Conservation (phyloP, 1,140 invertebrate genomes). For the Psix sp. region DNA sequence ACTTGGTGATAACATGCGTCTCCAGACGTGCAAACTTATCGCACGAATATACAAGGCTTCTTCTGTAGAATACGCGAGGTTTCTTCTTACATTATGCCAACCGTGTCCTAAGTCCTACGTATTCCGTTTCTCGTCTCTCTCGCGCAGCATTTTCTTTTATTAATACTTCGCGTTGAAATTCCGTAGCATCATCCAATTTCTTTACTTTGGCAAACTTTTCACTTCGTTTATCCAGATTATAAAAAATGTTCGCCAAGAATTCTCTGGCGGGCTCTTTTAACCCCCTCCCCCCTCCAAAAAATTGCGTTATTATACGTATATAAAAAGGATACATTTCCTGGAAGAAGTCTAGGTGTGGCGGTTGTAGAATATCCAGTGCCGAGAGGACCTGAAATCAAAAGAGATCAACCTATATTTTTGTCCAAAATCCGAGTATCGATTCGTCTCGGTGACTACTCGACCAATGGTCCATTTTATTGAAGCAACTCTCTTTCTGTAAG, state of each 20-base stretch:
- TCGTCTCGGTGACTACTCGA: no score
- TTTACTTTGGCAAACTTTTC: background rate
- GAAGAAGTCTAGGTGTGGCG: conserved; percentile 97
- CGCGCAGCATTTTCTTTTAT: background rate
- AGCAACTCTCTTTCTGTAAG: no score
- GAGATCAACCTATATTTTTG: conserved; percentile 25
- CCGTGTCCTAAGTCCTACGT: conserved; percentile 48
- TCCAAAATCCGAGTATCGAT: background rate
- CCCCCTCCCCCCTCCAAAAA: no score
- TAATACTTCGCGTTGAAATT: background rate
- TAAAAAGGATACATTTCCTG: conserved; percentile 99
- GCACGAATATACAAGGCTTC: conserved; percentile 51
- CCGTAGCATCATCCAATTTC: background rate
- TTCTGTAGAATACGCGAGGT: conserved; percentile 44
- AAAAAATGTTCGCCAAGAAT: background rate
- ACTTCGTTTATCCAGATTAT: background rate
- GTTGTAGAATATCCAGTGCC: conserved; percentile 96
- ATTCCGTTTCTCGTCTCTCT: no score
- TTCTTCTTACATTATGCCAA: conserved; percentile 52
- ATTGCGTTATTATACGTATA: no score
- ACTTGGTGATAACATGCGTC: background rate
- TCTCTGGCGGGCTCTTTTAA: no score
- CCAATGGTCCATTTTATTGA: no score
- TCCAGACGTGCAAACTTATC: conserved; percentile 50
- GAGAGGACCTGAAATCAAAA: conserved; percentile 90